Conservation (phyloP, 2,888 invertebrate species). For the Hoplodrina ambigua region DNA sequence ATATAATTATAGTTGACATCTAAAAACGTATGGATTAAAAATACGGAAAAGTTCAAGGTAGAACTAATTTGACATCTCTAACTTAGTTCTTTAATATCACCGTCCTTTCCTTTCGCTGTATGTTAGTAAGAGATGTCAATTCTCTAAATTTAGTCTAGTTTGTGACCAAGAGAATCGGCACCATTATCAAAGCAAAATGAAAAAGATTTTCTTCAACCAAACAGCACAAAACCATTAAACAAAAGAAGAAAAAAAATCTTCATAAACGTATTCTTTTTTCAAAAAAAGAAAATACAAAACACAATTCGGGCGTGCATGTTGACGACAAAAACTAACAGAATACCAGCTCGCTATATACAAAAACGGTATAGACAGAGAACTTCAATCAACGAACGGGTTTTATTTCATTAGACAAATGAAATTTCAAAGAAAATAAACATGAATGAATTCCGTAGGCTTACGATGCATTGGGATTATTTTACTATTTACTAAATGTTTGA, state of each 20-base stretch:
- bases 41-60: too few species aligned
- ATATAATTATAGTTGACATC: too few species aligned
- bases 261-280: background rate
- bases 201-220: slow-evolving; percentile 4
- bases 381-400: slow-evolving; percentile 69
- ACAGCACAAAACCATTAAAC: slow-evolving; percentile 9
- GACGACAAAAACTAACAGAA: slow-evolving; percentile 44
- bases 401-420: slow-evolving; percentile 75
- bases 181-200: background rate
- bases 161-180: too few species aligned
- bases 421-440: slow-evolving; percentile 63
- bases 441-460: slow-evolving; percentile 53
- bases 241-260: slow-evolving; percentile 8
- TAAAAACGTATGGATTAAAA: too few species aligned
- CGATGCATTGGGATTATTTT: slow-evolving; percentile 40
- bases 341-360: slow-evolving; percentile 44
- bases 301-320: slow-evolving; percentile 26
- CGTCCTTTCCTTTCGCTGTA: too few species aligned
- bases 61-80: too few species aligned
- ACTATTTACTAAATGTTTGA: too few species aligned
- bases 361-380: slow-evolving; percentile 58
- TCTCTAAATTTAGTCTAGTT: too few species aligned
- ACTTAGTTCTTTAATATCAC: too few species aligned
- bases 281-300: slow-evolving; percentile 25
- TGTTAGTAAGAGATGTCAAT: too few species aligned